phyloP scores from a whole-genome alignment of 2,113 vertebrate species.

The Caloenas nicobarica region DNA sequence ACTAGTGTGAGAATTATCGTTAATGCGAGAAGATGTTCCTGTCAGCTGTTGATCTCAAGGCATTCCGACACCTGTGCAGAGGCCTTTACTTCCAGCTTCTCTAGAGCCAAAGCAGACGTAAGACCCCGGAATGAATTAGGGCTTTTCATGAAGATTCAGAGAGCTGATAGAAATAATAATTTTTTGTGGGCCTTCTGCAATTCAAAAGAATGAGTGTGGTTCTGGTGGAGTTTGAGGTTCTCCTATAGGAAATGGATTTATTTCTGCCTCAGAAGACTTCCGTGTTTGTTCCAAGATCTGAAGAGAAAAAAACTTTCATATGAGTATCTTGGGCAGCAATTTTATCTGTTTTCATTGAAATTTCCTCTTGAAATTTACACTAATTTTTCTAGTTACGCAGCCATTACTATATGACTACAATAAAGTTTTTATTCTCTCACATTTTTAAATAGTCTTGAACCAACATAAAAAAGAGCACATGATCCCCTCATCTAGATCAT shows the following conservation, averaged over 20 bases:
- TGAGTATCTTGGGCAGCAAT: neutral
- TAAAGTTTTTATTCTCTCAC: neutral
- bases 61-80: neutral
- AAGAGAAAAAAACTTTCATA: neutral
- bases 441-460: neutral
- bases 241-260: neutral
- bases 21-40: neutral
- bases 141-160: neutral
- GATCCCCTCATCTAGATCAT: too few species aligned
- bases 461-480: neutral
- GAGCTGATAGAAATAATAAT: neutral
- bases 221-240: neutral
- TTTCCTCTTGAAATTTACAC: neutral
- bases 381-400: neutral
- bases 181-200: neutral
- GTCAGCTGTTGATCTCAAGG: neutral
- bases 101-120: neutral
- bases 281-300: neutral
- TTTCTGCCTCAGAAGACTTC: neutral
- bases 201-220: neutral
- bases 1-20: neutral
- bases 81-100: neutral
- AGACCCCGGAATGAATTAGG: neutral
- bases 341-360: neutral
- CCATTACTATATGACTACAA: rapidly evolving